Evolutionary conservation across 2,888 invertebrate genomes (phyloP), one percentile per base, ranked within the genome.

Genomic region (Cremastinae sp.): DNA sequence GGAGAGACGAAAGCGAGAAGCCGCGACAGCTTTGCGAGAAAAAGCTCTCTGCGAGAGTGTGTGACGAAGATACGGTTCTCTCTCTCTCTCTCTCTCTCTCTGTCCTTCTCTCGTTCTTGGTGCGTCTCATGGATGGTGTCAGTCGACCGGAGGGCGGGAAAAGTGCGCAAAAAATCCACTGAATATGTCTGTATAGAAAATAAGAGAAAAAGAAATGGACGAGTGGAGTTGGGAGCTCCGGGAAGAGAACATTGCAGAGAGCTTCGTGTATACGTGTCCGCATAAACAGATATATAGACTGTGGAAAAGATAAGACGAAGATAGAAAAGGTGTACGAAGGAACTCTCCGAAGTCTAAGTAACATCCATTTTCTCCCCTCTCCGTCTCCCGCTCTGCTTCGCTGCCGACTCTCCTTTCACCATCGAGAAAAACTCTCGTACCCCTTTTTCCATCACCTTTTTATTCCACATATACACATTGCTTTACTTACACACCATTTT

Each of bases 301-400:
- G 61, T 49, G 61, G 20, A 18, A 65, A 58, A 7, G 54, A 77
- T 51, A 65, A 56, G 58, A 61, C 43, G 53, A 76, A 78, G 70
- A 75, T 64, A 72, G 80, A 73, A 79, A 80, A 84, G 79, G 79
- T n/a, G n/a, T 80, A 36, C 78, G 68, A 74, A 74, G 75, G 79
- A 69, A 79, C 79, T 82, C 82, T 84, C 82, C 80, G 78, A 85
- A 85, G 85, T 84, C 84, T 84, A 84, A 85, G 87, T 84, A 86
- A 86, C 87, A 87, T 88, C 87, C 86, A 86, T 86, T 87, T 86
- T 82, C 28, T 80, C 38, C 83, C 79, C 82, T 80, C 78, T 76
- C 68, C 61, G 53, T 41, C 53, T 65, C 38, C 65, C 22, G 16
- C 38, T 53, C 12, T 41, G 53, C 65, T 10, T 16, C 34, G 70